Percentiles rank a stretch among this genome's conserved stretches.
Conservation (phyloP, 2,113 vertebrate genomes). For the Psilopogon haemacephalus region DNA sequence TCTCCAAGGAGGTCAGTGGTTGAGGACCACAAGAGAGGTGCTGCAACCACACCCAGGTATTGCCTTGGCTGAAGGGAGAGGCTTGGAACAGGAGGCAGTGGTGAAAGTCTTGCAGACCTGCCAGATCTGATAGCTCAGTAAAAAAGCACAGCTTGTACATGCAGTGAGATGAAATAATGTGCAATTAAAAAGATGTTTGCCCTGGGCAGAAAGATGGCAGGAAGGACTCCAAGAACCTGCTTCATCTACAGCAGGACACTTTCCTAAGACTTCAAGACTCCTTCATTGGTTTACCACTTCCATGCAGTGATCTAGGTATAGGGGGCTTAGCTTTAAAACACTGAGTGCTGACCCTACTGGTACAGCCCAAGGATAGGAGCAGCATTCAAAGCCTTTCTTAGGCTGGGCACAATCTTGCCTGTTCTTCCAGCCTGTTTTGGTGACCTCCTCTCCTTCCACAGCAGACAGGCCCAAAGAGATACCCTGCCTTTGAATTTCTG, state of each 20-base stretch:
- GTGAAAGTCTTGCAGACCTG: neutral
- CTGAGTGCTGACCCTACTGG: no score
- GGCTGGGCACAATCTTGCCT: neutral
- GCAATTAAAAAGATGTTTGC: neutral
- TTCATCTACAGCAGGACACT: neutral
- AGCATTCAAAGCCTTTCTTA: neutral
- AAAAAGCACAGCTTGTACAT: neutral
- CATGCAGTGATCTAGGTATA: fast-evolving
- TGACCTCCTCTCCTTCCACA: neutral
- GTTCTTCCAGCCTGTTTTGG: neutral
- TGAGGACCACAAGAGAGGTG: neutral
- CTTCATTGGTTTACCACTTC: fast-evolving
- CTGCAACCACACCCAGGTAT: neutral
- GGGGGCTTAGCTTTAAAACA: neutral
- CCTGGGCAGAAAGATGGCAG: neutral
- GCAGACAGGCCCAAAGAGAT: neutral
- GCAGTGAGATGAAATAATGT: fast-evolving
- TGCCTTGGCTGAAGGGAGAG: neutral
- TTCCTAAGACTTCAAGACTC: neutral
- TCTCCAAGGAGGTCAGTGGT: neutral
- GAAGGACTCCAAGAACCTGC: neutral
- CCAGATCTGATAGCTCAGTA: neutral
- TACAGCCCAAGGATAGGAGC: fast-evolving
- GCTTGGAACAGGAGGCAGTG: neutral
- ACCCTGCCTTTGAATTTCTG: neutral